A percentile compares a stretch with the other conserved stretches of the same genome.
These are phyloP conservation scores for Drosophila ambigua DNA, from an alignment of 1,140 invertebrate genomes.

Conservation along the genomic window DNA sequence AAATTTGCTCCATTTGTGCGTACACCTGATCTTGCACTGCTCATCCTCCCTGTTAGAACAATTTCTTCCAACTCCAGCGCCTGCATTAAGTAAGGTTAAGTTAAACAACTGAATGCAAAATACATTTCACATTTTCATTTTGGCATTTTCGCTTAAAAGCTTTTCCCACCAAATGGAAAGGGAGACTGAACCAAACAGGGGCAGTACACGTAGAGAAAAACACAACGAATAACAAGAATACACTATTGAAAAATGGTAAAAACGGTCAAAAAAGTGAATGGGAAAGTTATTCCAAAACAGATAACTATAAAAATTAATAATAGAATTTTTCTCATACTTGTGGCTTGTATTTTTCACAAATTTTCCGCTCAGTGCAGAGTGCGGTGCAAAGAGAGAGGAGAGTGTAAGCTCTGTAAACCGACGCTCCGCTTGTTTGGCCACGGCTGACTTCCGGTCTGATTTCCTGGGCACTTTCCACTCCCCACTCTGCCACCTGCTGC, in stretches of 20 bases:
- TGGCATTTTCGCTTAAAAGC: slow-evolving; percentile 73
- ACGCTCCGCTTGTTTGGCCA: slow-evolving; percentile 39
- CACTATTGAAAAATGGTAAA: too few relatives aligned
- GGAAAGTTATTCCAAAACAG: too few relatives aligned
- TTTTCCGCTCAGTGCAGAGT: not conserved
- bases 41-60: too few relatives aligned
- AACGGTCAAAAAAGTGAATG: too few relatives aligned
- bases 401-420: slow-evolving; percentile 12
- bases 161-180: slow-evolving; percentile 37
- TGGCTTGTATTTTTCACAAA: too few relatives aligned
- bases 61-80: not conserved
- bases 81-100: slow-evolving; percentile 39
- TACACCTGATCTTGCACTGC: too few relatives aligned
- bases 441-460: slow-evolving; percentile 68
- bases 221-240: too few relatives aligned
- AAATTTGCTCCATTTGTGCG: too few relatives aligned
- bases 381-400: slow-evolving; percentile 17
- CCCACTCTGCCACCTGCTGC: not conserved
- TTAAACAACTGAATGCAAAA: slow-evolving; percentile 31
- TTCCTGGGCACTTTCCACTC: slow-evolving; percentile 29
- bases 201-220: too few relatives aligned
- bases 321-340: too few relatives aligned
- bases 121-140: slow-evolving; percentile 71
- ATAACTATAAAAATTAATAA: too few relatives aligned
- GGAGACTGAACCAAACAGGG: too few relatives aligned